Base-by-base conservation (phyloP, 1,140 invertebrate species). In the Zaprionus vittiger region DNA sequence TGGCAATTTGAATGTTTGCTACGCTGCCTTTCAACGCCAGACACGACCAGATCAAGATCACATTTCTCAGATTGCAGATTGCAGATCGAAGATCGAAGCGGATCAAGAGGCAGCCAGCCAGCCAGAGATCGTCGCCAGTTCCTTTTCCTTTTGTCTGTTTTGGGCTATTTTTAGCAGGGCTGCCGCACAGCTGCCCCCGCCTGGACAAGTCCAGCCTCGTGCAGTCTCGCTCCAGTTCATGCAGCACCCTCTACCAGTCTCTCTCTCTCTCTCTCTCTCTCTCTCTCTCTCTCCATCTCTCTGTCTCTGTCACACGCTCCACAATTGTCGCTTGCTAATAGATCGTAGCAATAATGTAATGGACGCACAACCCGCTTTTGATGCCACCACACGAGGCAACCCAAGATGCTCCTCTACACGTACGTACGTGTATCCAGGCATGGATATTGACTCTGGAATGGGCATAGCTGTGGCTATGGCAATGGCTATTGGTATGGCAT, bases 281-380 rank as follows among this genome's bases (percentile, higher is more conserved):
- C 49, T 26, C 41, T 52, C 6, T 37, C 47, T 34, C 24, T 38
- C 24, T 54, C 24, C 20, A 5, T 60, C 37, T 6, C 31, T 60
- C 9, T 20, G n/a, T 49, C n/a, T 55, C 17, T 28, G 28, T 28
- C 3, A n/a, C 44, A 63, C 67, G 59, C 63, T 60, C 49, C 64
- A 75, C 60, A 63, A 68, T 75, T 73, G 70, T 79, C 79, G 80
- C 74, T 61, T 56, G 69, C 80, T 87, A 89, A 89, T 87, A 89
- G 84, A 89, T 87, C 74, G 83, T 73, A 70, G 84, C 84, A 81
- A 83, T 89, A 83, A 87, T 87, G 80, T 89, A 87, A 87, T 87
- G 84, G 68, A 74, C 77, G 71, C 73, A 80, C 49, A 62, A 63
- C 69, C n/a, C 41, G 57, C 28, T 20, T 47, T 34, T 65, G 52